phyloP scores from a whole-genome alignment of 2,888 invertebrate genomes.

The Blomia tropicalis region DNA sequence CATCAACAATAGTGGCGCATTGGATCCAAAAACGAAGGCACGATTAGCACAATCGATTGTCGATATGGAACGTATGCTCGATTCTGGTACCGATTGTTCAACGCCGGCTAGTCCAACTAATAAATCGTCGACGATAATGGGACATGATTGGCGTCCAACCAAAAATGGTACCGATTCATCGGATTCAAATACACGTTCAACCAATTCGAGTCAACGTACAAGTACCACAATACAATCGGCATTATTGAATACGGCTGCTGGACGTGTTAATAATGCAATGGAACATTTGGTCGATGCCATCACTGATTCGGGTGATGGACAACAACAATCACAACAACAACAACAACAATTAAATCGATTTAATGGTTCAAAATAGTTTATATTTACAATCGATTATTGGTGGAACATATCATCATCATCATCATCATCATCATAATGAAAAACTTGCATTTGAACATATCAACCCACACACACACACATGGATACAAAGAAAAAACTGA shows the following conservation, averaged over 20 bases:
- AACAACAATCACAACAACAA: too few relatives aligned
- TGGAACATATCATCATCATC: too few relatives aligned
- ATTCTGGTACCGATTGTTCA: background rate
- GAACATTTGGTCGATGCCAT: constrained; percentile 76
- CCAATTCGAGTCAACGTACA: background rate
- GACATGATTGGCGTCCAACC: background rate
- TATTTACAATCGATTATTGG: too few relatives aligned
- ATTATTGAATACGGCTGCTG: constrained; percentile 5
- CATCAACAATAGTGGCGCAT: background rate
- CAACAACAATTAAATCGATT: too few relatives aligned
- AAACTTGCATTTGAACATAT: background rate
- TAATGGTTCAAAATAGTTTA: too few relatives aligned
- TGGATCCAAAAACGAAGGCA: background rate
- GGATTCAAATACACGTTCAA: background rate
- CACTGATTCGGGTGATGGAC: too few relatives aligned
- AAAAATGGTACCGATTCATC: background rate
- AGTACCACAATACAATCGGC: background rate
- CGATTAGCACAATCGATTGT: background rate
- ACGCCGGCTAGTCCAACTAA: background rate
- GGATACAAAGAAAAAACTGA: background rate
- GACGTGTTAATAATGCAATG: constrained; percentile 50
- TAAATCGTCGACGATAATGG: background rate
- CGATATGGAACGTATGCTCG: background rate
- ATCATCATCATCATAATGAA: too few relatives aligned
- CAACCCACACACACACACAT: background rate